Evolutionary conservation across 1,140 invertebrate genomes (phyloP).

Genomic region (Papilio aristodemus): DNA sequence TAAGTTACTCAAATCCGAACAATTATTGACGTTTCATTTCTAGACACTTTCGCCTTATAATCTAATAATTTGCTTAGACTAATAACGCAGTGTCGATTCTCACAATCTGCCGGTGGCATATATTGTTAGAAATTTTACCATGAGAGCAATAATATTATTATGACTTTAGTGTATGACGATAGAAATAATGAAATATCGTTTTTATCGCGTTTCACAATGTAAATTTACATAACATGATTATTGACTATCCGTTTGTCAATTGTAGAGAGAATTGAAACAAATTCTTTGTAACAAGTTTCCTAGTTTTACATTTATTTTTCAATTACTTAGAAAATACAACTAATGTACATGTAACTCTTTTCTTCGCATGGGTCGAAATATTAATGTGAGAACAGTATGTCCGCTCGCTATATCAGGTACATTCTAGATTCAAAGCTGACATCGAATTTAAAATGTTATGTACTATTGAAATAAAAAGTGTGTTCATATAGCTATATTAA

Average conservation of each 20-base stretch:
- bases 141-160: slow-evolving; percentile 31
- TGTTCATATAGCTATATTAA: slow-evolving; percentile 1
- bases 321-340: neutral
- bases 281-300: neutral
- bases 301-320: neutral
- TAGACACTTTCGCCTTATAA: too few relatives aligned
- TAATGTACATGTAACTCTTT: too few relatives aligned
- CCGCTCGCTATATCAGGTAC: too few relatives aligned
- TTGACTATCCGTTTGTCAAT: slow-evolving; percentile 7
- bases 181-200: slow-evolving; percentile 20
- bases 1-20: too few relatives aligned
- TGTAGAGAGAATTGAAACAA: neutral
- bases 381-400: too few relatives aligned
- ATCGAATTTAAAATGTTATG: too few relatives aligned
- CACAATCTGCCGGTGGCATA: too few relatives aligned
- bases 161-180: slow-evolving; percentile 19
- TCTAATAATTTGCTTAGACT: too few relatives aligned
- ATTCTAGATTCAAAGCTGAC: too few relatives aligned
- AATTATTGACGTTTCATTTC: too few relatives aligned
- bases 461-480: neutral
- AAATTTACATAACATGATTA: slow-evolving; percentile 26
- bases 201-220: slow-evolving; percentile 23
- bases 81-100: too few relatives aligned
- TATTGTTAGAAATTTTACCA: slow-evolving; percentile 21
- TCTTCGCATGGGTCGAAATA: too few relatives aligned